Base-by-base conservation (phyloP, 2,113 vertebrate species). In the Cercopithecus mona region DNA sequence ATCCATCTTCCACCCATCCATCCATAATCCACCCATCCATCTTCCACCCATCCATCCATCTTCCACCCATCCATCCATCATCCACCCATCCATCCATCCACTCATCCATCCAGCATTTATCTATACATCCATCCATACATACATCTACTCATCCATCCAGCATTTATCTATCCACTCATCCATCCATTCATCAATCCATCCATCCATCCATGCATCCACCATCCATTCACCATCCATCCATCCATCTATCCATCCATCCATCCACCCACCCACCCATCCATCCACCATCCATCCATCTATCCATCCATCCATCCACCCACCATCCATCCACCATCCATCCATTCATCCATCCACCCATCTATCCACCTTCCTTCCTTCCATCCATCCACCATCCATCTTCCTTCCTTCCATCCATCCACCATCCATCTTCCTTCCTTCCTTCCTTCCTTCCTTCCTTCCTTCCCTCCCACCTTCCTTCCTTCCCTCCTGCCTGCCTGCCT, bases 31-130 rank as follows among this genome's bases (percentile, higher is more conserved):
- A 61, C 0, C 10, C 59, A 27, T 4, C 3, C 25, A 30, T 12
- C 25, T 22, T 3, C 59, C 59, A 11, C 0, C 0, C 59, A 61
- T 11, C 23, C 25, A 61, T 10, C 59, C 23, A 27, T 0, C 40
- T 40, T 40, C 40, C 40, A 40, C 4, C 14, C 76, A 45, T 64
- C 75, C 18, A 61, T 8, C 3, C 59, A 61, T 11, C 0, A 3
- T 11, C 23, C 59, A 64, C 0, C 1, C 4, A 64, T 1, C 23
- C 61, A 64, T 1, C 0, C 25, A 30, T 11, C 25, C 10, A 61
- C 0, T 3, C 59, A 27, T 4, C 3, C 25, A 30, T 12, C 25
- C 59, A 27, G 2, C 59, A 61, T 8, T 0, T 8, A 61, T 3
- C 8, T 8, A 25, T 5, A 10, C 59, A 27, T 5, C 25, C 59